Conservation (phyloP, 2,113 vertebrate genomes). For the Phyllopteryx taeniolatus region DNA sequence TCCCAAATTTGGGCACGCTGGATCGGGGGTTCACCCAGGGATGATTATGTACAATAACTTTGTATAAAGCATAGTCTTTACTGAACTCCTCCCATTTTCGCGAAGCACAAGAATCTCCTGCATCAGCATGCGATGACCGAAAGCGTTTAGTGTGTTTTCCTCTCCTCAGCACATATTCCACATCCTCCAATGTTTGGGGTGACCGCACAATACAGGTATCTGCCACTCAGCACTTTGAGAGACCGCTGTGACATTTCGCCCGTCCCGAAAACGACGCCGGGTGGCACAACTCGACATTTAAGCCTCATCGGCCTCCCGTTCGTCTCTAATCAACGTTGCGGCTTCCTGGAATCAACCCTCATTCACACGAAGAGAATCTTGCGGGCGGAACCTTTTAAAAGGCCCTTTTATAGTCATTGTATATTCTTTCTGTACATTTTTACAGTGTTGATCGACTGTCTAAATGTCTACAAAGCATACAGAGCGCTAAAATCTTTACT, state of each 20-base stretch:
- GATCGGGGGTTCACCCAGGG: no score
- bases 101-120: not conserved
- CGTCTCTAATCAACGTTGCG: slow-evolving; percentile 50
- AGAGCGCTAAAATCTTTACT: not conserved
- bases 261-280: slow-evolving; percentile 31
- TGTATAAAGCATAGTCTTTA: not conserved
- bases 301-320: slow-evolving; percentile 46
- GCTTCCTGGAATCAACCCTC: slow-evolving; percentile 48
- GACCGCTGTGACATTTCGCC: slow-evolving; percentile 50
- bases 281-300: slow-evolving; percentile 46
- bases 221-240: slow-evolving; percentile 22
- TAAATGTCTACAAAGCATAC: not conserved
- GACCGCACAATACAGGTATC: slow-evolving; percentile 20
- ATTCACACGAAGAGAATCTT: not conserved
- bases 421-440: slow-evolving; percentile 12
- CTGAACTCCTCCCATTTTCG: not conserved
- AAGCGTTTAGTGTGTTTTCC: slow-evolving; percentile 29
- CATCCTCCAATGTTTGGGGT: not conserved
- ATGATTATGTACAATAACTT: not conserved
- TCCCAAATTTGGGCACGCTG: no score
- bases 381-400: slow-evolving; percentile 9
- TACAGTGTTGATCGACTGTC: slow-evolving; percentile 19
- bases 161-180: slow-evolving; percentile 27
- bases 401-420: slow-evolving; percentile 5
- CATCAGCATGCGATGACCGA: not conserved